phyloP scores from a whole-genome alignment of 2,113 vertebrate species.

The Dipodomys spectabilis region DNA sequence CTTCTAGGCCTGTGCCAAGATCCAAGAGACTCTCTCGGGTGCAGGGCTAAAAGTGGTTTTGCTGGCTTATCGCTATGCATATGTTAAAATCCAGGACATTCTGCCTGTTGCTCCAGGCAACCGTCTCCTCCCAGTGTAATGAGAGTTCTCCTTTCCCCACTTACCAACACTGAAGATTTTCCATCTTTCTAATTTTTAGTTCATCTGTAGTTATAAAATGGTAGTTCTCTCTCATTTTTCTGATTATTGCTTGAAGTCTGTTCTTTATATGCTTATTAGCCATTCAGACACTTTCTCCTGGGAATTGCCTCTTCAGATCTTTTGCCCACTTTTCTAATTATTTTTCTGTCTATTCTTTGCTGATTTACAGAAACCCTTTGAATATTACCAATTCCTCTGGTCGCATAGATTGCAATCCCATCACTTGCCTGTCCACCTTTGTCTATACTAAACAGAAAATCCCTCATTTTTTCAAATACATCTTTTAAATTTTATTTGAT shows the following conservation, averaged over 20 bases:
- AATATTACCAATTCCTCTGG: background rate
- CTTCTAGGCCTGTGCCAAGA: background rate
- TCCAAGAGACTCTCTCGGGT: background rate
- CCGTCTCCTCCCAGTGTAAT: background rate
- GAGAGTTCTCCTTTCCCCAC: background rate
- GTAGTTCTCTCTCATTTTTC: background rate
- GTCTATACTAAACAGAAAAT: background rate
- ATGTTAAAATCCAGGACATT: background rate
- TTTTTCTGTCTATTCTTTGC: slow-evolving; percentile 18
- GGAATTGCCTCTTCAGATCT: background rate
- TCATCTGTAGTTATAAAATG: background rate
- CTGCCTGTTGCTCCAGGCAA: background rate
- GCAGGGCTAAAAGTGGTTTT: background rate
- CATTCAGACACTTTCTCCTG: background rate
- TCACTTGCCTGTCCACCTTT: background rate
- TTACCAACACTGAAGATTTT: background rate
- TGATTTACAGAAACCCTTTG: background rate
- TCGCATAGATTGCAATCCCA: background rate
- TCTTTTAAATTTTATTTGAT: background rate
- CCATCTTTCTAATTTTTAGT: background rate
- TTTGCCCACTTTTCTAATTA: slow-evolving; percentile 23
- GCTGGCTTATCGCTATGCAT: background rate
- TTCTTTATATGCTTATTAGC: slow-evolving; percentile 18
- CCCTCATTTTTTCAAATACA: background rate
- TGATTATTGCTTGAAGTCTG: background rate